Percentiles rank a stretch among this genome's conserved stretches.
phyloP scores from a whole-genome alignment of 2,797 vertebrate genomes.

The Acanthornis magna region DNA sequence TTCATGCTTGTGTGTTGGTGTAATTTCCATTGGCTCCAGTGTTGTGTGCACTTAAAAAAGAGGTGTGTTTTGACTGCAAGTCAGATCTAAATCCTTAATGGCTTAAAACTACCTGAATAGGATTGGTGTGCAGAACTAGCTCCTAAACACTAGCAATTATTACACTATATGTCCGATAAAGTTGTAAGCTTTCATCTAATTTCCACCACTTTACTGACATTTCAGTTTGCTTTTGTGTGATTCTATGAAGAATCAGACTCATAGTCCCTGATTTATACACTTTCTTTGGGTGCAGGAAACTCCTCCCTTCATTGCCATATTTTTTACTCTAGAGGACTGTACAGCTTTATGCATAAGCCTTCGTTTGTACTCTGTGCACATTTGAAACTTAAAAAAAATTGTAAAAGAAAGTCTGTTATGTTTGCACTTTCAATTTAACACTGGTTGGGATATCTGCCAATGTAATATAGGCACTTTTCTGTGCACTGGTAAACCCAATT shows the following conservation, averaged over 20 bases:
- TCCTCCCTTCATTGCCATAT: background rate
- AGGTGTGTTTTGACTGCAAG: background rate
- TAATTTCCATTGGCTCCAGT: background rate
- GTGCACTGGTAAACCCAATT: conserved; percentile 72
- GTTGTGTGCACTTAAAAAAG: background rate
- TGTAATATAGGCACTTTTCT: conserved; percentile 67
- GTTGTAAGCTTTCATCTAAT: background rate
- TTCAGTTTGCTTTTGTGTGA: background rate
- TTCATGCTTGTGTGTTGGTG: background rate
- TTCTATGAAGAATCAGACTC: background rate
- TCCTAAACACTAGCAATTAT: background rate
- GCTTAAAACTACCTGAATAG: background rate
- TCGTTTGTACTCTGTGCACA: background rate
- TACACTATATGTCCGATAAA: background rate
- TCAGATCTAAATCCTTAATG: background rate
- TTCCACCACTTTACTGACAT: background rate
- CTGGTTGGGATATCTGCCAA: conserved; percentile 72
- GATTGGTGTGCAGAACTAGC: background rate
- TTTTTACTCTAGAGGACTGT: background rate
- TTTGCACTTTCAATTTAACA: conserved; percentile 75
- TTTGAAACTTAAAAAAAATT: conserved; percentile 7
- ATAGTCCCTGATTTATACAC: background rate
- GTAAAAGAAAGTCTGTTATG: conserved; percentile 34
- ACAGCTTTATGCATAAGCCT: background rate
- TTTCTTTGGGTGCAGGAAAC: background rate